Evolutionary conservation across 1,140 invertebrate genomes (phyloP), one percentile per base, ranked within the genome.

Genomic region (Pseudomyrmex sp.): DNA sequence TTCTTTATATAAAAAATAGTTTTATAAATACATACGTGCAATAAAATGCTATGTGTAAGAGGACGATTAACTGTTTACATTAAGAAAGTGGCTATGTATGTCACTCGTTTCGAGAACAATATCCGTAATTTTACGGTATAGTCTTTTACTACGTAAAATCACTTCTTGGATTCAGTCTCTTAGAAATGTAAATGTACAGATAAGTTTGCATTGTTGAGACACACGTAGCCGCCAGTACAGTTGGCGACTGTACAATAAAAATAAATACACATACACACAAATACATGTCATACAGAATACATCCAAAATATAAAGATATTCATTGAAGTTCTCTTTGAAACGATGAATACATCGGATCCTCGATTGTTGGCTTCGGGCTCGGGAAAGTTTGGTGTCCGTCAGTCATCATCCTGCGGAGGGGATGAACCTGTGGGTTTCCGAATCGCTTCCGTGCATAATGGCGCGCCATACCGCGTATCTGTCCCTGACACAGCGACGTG

Each of bases 381-480:
- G 26, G 58, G 35, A 4, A 46, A 74, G 59, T 62, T 62, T 74
- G 20, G 20, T 15, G 15, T 26, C 9, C 23, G 50, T 35, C 12
- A 46, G 26, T 74, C 35, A 13, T 1, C 13, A 13, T 1, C 13
- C 26, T 56, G 35, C 46, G 15, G 23, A 15, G 4, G 20, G 44
- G 26, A 12, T 46, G 9, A 48, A 26, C 5, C 20, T 62, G 46
- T 62, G 48, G 18, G 50, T n/a, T 7, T 48, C n/a, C 65, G 52
- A 79, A 79, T 70, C 76, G 65, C 52, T 79, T 79, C 76, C 76
- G 63, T 58, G 46, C 75, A 69, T 79, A 79, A 79, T 69, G 63
- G 75, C 26, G 54, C 75, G 63, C 50, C 75, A 56, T 46, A 35
- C 44, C 62, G 75, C 63, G 75, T 63, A 79, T 79, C 76, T 79